A percentile compares a stretch with the other conserved stretches of the same genome.
Conservation (phyloP, 2,888 invertebrate species). For the Diaphora mendica region DNA sequence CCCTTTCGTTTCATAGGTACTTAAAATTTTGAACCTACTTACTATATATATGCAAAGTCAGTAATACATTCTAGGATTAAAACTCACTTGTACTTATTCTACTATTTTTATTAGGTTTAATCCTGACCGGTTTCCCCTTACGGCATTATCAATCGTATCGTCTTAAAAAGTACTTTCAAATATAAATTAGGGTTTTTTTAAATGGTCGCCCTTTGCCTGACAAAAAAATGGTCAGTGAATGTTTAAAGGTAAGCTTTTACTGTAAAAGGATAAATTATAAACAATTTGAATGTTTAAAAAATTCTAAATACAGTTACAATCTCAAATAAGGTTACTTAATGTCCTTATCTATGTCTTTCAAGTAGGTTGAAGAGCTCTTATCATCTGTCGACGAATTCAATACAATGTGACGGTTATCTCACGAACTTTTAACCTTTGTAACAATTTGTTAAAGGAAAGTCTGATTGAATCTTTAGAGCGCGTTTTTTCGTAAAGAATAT, state of each 20-base stretch:
- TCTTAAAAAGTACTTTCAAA: no score
- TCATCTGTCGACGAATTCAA: slow-evolving; percentile 63
- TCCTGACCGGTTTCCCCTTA: no score
- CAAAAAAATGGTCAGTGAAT: no score
- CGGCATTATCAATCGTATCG: no score
- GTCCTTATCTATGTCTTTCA: slow-evolving; percentile 39
- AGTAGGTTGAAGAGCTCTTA: slow-evolving; percentile 68
- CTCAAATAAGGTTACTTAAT: slow-evolving; percentile 32
- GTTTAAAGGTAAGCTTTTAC: neutral
- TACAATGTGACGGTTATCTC: slow-evolving; percentile 57
- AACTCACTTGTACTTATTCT: no score
- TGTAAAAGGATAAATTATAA: neutral
- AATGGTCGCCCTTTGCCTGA: no score
- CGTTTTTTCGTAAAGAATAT: neutral
- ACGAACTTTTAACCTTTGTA: slow-evolving; percentile 66
- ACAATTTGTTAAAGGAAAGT: slow-evolving; percentile 50
- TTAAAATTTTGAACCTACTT: no score
- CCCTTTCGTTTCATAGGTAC: no score
- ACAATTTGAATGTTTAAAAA: neutral
- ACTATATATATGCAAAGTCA: no score
- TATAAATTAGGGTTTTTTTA: no score
- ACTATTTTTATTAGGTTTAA: no score
- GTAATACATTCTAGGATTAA: no score
- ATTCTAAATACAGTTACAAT: neutral
- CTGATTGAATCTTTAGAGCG: slow-evolving; percentile 18